phyloP scores from a whole-genome alignment of 2,113 vertebrate genomes.

The Tor tambroides region DNA sequence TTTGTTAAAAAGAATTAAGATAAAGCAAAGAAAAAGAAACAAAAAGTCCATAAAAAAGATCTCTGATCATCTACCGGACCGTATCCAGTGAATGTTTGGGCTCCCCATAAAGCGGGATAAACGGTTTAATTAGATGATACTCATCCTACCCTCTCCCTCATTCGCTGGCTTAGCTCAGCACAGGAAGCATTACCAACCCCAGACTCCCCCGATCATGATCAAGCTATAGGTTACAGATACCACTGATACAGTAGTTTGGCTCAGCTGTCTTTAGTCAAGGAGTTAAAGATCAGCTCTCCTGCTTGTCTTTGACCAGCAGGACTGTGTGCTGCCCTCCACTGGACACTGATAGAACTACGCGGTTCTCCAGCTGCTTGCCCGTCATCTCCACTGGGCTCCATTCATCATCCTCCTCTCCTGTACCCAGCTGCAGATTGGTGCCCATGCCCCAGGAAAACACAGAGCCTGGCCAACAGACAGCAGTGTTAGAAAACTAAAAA shows the following conservation, averaged over 20 bases:
- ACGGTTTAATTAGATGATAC: conserved; percentile 57
- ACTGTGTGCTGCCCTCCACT: conserved; percentile 95
- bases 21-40: conserved; percentile 44
- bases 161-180: conserved; percentile 49
- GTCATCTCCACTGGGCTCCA: conserved; percentile 92
- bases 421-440: conserved; percentile 94
- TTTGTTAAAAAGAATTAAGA: conserved; percentile 60
- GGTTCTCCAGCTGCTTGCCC: conserved; percentile 92
- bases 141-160: conserved; percentile 30
- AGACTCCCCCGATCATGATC: conserved; percentile 30
- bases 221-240: conserved; percentile 51
- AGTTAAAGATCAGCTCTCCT: conserved; percentile 84
- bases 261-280: conserved; percentile 28
- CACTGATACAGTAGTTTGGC: conserved; percentile 53
- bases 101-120: conserved; percentile 49
- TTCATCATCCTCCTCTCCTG: conserved; percentile 88
- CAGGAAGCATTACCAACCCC: conserved; percentile 48
- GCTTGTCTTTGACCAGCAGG: conserved; percentile 86
- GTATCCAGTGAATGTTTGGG: conserved; percentile 56
- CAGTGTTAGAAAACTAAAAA: neutral
- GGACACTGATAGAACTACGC: conserved; percentile 85
- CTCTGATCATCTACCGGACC: conserved; percentile 62
- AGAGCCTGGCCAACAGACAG: conserved; percentile 73
- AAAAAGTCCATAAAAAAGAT: conserved; percentile 73
- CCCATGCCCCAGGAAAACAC: conserved; percentile 98